Evolutionary conservation across 2,888 invertebrate species (phyloP).

Genomic region (Drosophila monieri): DNA sequence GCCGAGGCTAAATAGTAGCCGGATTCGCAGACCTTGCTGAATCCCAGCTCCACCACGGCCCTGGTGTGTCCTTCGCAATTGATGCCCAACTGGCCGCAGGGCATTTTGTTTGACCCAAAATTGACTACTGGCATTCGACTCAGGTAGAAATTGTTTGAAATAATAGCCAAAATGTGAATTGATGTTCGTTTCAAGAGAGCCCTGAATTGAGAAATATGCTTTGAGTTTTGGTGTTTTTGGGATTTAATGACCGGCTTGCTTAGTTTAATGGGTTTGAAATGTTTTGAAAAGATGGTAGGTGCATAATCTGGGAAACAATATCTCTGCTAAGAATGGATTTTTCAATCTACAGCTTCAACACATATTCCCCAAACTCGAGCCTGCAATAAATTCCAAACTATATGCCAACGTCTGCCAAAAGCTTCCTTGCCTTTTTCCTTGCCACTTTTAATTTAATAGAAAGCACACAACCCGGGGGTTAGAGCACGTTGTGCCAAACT

Average conservation of each 20-base stretch:
- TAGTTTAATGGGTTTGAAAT: not conserved
- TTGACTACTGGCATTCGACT: not conserved
- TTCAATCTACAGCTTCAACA: not conserved
- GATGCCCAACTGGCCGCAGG: not conserved
- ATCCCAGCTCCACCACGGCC: constrained; percentile 47
- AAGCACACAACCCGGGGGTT: constrained; percentile 44
- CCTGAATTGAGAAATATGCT: not conserved
- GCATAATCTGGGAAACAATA: not conserved
- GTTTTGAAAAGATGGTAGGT: not conserved
- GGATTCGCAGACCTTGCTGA: constrained; percentile 39
- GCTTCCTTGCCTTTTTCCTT: constrained; percentile 2
- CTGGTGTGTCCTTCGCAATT: constrained; percentile 22
- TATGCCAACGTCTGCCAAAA: constrained; percentile 3
- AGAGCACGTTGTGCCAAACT: constrained; percentile 15
- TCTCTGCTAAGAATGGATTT: not conserved
- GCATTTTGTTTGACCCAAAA: not conserved
- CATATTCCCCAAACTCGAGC: not conserved
- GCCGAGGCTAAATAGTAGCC: constrained; percentile 55
- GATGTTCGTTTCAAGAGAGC: not conserved
- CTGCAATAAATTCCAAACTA: not conserved
- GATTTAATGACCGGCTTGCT: not conserved
- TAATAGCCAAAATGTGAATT: not conserved
- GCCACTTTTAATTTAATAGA: constrained; percentile 54
- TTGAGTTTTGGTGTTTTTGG: not conserved
- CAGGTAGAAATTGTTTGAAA: not conserved